phyloP scores from a whole-genome alignment of 2,113 vertebrate genomes.

The Catagonus wagneri region DNA sequence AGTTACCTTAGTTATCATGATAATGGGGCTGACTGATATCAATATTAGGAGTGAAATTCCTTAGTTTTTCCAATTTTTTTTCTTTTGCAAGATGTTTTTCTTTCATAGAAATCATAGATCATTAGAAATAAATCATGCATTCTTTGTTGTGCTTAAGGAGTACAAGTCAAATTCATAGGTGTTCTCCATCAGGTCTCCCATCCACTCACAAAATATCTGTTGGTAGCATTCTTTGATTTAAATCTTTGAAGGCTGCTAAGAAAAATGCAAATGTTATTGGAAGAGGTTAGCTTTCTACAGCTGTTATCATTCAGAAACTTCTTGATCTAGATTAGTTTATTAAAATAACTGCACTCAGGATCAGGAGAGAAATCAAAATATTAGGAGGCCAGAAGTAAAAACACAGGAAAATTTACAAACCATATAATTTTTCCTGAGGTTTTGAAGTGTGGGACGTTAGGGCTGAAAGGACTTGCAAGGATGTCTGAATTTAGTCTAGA shows the following conservation, averaged over 20 bases:
- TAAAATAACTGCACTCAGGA: not conserved
- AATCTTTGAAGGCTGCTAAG: not conserved
- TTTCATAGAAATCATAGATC: not conserved
- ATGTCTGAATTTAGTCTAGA: not conserved
- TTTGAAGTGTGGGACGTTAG: not conserved
- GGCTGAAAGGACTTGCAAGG: not conserved
- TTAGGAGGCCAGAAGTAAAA: not conserved
- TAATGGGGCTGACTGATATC: not conserved
- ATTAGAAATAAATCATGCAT: not conserved
- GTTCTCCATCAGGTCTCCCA: not conserved
- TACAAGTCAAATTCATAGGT: not conserved
- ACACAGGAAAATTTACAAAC: not conserved
- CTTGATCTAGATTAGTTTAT: not conserved
- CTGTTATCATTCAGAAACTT: not conserved
- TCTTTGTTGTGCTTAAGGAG: not conserved
- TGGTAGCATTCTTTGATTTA: not conserved
- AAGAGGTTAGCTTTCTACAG: not conserved
- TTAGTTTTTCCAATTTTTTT: not conserved
- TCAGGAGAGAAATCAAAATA: not conserved
- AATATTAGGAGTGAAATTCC: not conserved
- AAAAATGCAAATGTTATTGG: not conserved
- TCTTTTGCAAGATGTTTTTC: not conserved
- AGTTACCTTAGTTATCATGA: not conserved
- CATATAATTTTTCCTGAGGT: not conserved
- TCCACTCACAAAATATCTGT: not conserved